phyloP scores from a whole-genome alignment of 2,113 vertebrate species.

The Erinaceus europaeus region DNA sequence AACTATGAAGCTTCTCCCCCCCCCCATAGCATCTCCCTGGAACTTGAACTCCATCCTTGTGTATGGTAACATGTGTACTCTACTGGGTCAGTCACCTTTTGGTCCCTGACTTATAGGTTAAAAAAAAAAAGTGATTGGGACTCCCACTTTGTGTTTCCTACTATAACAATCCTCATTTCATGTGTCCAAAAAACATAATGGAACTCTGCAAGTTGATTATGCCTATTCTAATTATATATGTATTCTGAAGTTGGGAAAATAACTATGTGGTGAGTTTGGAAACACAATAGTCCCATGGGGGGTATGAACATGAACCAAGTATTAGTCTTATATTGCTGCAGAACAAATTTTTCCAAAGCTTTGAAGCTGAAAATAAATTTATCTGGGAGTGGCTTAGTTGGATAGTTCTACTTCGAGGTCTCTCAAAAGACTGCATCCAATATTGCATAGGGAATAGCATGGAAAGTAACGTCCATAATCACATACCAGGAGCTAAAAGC shows the following conservation, averaged over 20 bases:
- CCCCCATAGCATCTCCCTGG: no score
- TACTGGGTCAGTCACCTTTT: no score
- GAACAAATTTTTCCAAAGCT: slow-evolving; percentile 28
- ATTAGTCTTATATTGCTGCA: neutral
- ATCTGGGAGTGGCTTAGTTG: neutral
- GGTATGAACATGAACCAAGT: neutral
- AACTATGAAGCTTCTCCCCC: no score
- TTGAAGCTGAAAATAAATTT: neutral
- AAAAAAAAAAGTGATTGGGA: neutral
- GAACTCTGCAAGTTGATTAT: neutral
- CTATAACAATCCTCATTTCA: neutral
- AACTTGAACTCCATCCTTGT: no score
- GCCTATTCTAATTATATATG: neutral
- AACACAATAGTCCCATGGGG: neutral
- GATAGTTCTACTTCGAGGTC: neutral
- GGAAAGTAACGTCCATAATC: no score
- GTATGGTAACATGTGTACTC: no score
- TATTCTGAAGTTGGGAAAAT: slow-evolving; percentile 26
- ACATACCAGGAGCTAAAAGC: no score
- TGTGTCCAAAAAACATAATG: neutral
- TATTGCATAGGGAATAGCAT: neutral
- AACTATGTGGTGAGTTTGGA: neutral
- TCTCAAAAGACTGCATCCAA: neutral
- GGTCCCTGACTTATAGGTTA: no score
- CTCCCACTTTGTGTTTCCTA: slow-evolving; percentile 16